phyloP scores from a whole-genome alignment of 2,113 vertebrate species.

The Grantiella picta region DNA sequence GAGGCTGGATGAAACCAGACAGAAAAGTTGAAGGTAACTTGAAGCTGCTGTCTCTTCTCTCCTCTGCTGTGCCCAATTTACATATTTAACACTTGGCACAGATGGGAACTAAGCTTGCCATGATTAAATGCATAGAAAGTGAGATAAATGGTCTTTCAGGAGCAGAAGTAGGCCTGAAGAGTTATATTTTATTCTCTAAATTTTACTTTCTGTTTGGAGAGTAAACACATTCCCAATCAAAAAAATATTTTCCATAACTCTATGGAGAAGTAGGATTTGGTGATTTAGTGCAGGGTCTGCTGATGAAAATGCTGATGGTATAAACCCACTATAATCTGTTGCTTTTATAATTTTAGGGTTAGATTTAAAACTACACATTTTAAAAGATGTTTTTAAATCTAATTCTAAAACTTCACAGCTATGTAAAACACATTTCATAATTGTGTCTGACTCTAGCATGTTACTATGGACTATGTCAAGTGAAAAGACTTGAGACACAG shows the following conservation, averaged over 20 bases:
- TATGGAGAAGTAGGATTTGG: background rate
- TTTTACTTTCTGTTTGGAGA: background rate
- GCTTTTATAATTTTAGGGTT: background rate
- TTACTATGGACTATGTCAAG: background rate
- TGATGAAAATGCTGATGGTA: background rate
- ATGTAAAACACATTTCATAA: background rate
- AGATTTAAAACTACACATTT: background rate
- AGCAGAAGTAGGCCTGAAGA: background rate
- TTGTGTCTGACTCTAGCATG: background rate
- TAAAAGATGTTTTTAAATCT: background rate
- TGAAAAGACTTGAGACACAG: background rate
- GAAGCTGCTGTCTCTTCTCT: background rate
- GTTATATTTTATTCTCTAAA: background rate
- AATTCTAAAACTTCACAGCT: background rate
- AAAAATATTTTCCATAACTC: background rate
- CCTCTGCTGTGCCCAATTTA: background rate
- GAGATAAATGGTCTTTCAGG: background rate
- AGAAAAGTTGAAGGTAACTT: background rate
- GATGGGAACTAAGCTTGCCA: background rate
- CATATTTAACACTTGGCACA: background rate
- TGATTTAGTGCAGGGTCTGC: background rate
- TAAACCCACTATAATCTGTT: background rate
- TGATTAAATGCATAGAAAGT: background rate
- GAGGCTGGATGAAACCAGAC: background rate
- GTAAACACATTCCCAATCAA: background rate